Evolutionary conservation across 2,113 vertebrate species (phyloP), one percentile per base, ranked within the genome.

Genomic region (Callocephalon fimbriatum): DNA sequence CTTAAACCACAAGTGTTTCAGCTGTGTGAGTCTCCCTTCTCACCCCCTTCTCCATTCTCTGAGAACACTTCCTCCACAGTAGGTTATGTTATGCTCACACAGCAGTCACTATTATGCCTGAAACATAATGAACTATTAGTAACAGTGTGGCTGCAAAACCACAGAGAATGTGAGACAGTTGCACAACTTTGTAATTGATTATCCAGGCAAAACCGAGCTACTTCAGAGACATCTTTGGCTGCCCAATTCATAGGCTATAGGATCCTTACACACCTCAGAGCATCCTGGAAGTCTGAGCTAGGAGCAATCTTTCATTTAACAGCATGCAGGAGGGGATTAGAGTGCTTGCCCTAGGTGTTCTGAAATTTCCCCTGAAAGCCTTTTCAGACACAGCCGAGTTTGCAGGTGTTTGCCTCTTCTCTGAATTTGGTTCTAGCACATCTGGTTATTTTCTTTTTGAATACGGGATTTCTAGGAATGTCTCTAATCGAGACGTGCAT

Each of bases 311-410:
- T 54, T 32, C 20, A 10, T 5, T 4, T 9, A 23, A 32, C 40
- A 21, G 53, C 2, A 0, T 8, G 23, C 54, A 35, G 7, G 18
- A 50, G 15, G 2, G n/a, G 26, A 73, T 13, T 3, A 2, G 8
- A 48, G 12, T 4, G n/a, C n/a, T 35, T 7, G 23, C 18, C 40
- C 32, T 65, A 37, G 14, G 3, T 9, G 1, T 12, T 56, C 37
- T 23, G 40, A 22, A 51, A 14, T 32, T 7, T 58, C 4, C 15
- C 40, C 70, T 14, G 1, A 25, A 51, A 78, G 22, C 31, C 6
- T 21, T 63, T 20, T 18, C 6, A 37, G n/a, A 18, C 67, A 40
- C 4, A 47, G 48, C 44, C 70, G 29, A 56, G 63, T 6, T 65
- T 38, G 32, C 35, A 56, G 18, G 8, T 8, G 51, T 25, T 27